phyloP scores from a whole-genome alignment of 2,113 vertebrate genomes.

The Hippopotamus amphibius region DNA sequence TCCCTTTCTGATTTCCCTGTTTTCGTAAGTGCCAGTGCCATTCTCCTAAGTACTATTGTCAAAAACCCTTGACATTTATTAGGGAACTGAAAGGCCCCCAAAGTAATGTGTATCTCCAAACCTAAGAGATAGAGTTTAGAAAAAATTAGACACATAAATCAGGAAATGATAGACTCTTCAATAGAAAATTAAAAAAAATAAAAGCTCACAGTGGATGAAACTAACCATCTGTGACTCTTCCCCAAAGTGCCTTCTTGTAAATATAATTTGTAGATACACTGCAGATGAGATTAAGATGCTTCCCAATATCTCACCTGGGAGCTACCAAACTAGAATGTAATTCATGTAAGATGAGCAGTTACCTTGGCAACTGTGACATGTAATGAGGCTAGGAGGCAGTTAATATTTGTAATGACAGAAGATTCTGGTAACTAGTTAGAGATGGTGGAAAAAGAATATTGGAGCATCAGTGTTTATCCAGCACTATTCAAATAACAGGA shows the following conservation, averaged over 20 bases:
- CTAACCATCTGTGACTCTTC: constrained; percentile 65
- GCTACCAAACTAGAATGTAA: constrained; percentile 67
- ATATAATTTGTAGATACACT: constrained; percentile 76
- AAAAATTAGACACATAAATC: constrained; percentile 63
- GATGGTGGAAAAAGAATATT: constrained; percentile 12
- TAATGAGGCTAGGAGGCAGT: constrained; percentile 69
- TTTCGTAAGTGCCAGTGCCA: constrained; percentile 45
- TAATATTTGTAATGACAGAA: constrained; percentile 70
- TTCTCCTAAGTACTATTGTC: constrained; percentile 39
- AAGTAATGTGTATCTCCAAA: constrained; percentile 50
- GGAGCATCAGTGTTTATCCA: constrained; percentile 36
- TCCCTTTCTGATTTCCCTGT: constrained; percentile 47
- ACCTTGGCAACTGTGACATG: constrained; percentile 75
- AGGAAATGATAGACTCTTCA: constrained; percentile 60
- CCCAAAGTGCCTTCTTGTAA: constrained; percentile 66
- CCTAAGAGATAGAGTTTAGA: constrained; percentile 52
- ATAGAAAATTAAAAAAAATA: background rate
- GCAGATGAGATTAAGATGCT: constrained; percentile 75
- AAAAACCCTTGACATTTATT: constrained; percentile 45
- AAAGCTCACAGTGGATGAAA: constrained; percentile 64
- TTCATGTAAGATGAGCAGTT: constrained; percentile 73
- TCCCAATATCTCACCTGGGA: constrained; percentile 73
- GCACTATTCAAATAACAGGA: constrained; percentile 36
- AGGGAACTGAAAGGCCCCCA: background rate
- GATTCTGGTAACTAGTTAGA: constrained; percentile 69